Percentiles rank a stretch among this genome's conserved stretches.
These are phyloP conservation scores for Chelidonichthys spinosus DNA, from an alignment of 2,797 vertebrate species.

Conservation along the genomic window DNA sequence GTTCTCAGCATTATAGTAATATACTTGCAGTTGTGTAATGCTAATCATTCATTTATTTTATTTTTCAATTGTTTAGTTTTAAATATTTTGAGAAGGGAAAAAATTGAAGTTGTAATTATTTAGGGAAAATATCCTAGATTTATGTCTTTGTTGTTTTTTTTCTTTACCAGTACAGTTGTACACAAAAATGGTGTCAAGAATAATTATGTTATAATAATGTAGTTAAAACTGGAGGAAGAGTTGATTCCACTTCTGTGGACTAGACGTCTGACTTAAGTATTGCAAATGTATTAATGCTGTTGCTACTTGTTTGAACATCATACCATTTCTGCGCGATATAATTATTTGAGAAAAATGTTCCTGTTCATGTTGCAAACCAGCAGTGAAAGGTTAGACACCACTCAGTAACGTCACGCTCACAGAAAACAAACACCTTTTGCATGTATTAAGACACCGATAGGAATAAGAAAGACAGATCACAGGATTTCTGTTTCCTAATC, in stretches of 20 bases:
- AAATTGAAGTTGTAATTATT: conserved; percentile 78
- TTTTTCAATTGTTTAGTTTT: conserved; percentile 62
- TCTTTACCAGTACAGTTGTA: conserved; percentile 60
- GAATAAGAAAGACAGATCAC: conserved; percentile 67
- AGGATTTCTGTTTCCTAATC: conserved; percentile 28
- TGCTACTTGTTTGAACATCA: conserved; percentile 58
- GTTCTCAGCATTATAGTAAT: conserved; percentile 68
- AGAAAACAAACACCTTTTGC: conserved; percentile 49
- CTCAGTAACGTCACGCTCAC: conserved; percentile 36
- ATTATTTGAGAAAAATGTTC: conserved; percentile 47
- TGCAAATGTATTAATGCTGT: conserved; percentile 64
- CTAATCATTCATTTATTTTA: conserved; percentile 61
- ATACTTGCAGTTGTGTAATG: conserved; percentile 70
- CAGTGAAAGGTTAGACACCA: conserved; percentile 43
- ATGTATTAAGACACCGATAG: conserved; percentile 60
- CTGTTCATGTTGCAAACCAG: conserved; percentile 49
- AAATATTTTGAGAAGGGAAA: conserved; percentile 66
- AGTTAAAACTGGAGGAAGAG: conserved; percentile 48
- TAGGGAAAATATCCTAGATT: conserved; percentile 64
- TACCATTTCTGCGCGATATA: conserved; percentile 44
- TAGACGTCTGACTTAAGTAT: conserved; percentile 61
- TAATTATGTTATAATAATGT: conserved; percentile 60
- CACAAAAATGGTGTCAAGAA: conserved; percentile 63
- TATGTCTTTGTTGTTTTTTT: conserved; percentile 50
- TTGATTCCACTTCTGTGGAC: conserved; percentile 54